Percentiles rank a stretch among this genome's conserved stretches.
Conservation (phyloP, 2,888 invertebrate species). For the Pheosia tremula region DNA sequence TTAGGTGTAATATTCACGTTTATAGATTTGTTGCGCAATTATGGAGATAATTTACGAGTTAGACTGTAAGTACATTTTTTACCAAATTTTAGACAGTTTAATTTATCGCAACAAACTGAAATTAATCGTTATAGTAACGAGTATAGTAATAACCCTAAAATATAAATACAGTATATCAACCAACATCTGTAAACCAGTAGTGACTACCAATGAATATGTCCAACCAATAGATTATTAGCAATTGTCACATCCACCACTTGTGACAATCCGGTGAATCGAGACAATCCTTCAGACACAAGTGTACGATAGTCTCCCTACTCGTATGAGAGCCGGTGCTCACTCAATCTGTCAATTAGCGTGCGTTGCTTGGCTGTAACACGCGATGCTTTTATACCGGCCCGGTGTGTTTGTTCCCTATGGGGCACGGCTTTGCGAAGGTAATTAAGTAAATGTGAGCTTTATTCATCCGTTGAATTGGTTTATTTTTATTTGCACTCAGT, state of each 20-base stretch:
- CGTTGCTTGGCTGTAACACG: constrained; percentile 50
- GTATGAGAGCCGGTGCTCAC: constrained; percentile 61
- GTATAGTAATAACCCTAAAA: too few relatives aligned
- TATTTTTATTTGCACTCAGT: background rate
- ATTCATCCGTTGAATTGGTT: background rate
- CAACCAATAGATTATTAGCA: background rate
- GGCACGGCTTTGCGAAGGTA: background rate
- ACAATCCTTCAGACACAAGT: background rate
- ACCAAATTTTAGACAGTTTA: too few relatives aligned
- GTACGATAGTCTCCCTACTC: constrained; percentile 31
- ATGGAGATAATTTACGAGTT: too few relatives aligned
- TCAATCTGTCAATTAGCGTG: constrained; percentile 73
- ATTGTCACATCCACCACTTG: background rate
- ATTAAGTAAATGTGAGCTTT: constrained; percentile 3
- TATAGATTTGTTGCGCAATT: too few relatives aligned
- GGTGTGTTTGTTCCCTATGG: background rate
- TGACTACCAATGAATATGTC: too few relatives aligned
- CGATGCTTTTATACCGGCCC: constrained; percentile 33
- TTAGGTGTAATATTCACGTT: too few relatives aligned
- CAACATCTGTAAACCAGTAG: too few relatives aligned
- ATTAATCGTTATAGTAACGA: too few relatives aligned
- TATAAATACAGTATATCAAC: too few relatives aligned
- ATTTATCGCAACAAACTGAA: too few relatives aligned
- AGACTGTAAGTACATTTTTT: too few relatives aligned
- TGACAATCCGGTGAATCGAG: background rate